Base-by-base conservation (phyloP, 2,888 invertebrate genomes). In the Pomacea canaliculata region DNA sequence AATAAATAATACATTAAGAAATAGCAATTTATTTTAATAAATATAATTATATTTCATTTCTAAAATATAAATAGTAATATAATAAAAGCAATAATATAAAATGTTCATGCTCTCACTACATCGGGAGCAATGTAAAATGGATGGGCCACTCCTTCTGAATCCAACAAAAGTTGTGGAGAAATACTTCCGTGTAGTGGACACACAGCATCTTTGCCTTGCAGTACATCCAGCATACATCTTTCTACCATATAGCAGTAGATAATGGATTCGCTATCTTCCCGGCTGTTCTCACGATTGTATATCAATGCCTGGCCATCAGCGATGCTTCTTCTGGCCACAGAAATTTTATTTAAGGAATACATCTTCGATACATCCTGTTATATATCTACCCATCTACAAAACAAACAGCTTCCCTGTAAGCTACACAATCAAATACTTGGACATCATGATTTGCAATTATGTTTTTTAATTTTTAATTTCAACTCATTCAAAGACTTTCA, bases 201-300 rank as follows among this genome's bases (percentile, higher is more conserved):
- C 72, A 93, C 92, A 65, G 97, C 93, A 82, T 93, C 92, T 83
- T 93, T 93, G 76, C 93, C 93, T 84, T 94, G 94, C 91, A 96
- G 95, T 0, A 96, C 96, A 0, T 95, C 94, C 75, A 98, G 92
- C 88, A 99, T 97, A 91, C 98, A 98, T 90, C 98, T 96, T 92
- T 99, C 99, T 48, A 98, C 95, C 92, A 96, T 82, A 79, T 86
- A 88, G 70, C 84, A 85, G 76, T 76, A 82, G 69, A 82, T 79
- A 49, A 82, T 76, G 46, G 70, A 56, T 49, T 81, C 81, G 23
- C 69, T 67, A 73, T 75, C 78, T 49, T 77, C 73, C 49, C 68
- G 18, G 37, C 78, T 72, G 46, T 59, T 74, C 23, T 73, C 76
- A 23, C 70, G 70, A 72, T 81, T 75, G 71, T 79, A 81, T 62